Evolutionary conservation across 2,797 vertebrate species (phyloP).

Genomic region (Peromyscus eremicus): DNA sequence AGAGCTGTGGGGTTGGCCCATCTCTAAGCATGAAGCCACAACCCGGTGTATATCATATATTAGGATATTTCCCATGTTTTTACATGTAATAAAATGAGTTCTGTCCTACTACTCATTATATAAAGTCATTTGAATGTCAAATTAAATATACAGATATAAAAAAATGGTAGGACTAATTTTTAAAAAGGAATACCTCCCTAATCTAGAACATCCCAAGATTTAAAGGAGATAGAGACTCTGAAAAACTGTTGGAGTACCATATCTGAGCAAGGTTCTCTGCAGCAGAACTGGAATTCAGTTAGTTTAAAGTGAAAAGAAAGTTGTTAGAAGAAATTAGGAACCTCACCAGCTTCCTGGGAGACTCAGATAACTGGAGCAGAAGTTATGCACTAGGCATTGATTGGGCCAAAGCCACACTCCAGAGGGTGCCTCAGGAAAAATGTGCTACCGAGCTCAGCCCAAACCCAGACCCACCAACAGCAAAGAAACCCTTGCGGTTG

Average conservation of each 20-base stretch:
- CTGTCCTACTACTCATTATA: constrained; percentile 11
- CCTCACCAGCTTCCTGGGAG: background rate
- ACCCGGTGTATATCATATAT: background rate
- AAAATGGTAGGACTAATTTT: constrained; percentile 19
- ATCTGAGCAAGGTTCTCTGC: background rate
- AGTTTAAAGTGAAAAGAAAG: constrained; percentile 25
- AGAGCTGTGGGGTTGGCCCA: constrained; percentile 10
- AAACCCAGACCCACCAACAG: background rate
- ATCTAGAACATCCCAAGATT: constrained; percentile 17
- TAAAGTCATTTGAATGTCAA: constrained; percentile 35
- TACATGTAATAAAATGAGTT: constrained; percentile 59
- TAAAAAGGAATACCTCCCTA: background rate
- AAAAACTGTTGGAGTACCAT: background rate
- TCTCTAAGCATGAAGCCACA: constrained; percentile 51
- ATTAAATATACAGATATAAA: constrained; percentile 26
- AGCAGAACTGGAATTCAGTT: constrained; percentile 26
- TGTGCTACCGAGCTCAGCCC: background rate
- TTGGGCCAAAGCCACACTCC: background rate
- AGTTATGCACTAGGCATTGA: background rate
- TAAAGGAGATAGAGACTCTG: background rate
- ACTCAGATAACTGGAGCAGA: background rate
- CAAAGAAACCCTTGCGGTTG: background rate
- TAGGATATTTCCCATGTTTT: constrained; percentile 38
- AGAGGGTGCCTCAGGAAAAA: background rate
- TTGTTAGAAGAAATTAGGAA: constrained; percentile 12